Evolutionary conservation across 1,140 invertebrate species (phyloP).

Genomic region (Sminthurides bifidus): DNA sequence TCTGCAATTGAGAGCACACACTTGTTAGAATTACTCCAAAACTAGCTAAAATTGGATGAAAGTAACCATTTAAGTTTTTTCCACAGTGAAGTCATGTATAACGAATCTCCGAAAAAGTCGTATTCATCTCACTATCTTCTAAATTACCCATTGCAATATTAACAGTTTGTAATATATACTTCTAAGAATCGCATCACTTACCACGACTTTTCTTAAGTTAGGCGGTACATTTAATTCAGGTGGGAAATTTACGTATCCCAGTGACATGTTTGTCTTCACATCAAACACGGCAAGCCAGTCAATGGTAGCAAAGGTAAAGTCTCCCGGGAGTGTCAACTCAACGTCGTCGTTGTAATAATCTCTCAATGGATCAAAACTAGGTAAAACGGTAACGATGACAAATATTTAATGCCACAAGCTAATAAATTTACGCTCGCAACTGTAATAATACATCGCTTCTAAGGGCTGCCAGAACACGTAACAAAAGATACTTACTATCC

Average conservation of each 20-base stretch:
- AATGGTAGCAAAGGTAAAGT: conserved; percentile 67
- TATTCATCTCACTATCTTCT: too few relatives aligned
- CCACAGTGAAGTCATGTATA: too few relatives aligned
- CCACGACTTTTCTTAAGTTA: conserved; percentile 51
- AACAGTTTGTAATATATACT: too few relatives aligned
- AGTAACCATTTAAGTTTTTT: too few relatives aligned
- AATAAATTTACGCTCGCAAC: too few relatives aligned
- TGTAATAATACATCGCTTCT: background rate
- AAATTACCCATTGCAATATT: too few relatives aligned
- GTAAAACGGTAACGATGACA: conserved; percentile 1
- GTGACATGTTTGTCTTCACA: conserved; percentile 54
- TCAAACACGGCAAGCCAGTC: conserved; percentile 77
- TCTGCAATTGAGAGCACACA: conserved; percentile 31
- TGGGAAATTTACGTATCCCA: conserved; percentile 64
- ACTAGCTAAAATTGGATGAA: too few relatives aligned
- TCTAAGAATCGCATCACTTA: conserved; percentile 27
- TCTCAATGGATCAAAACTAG: conserved; percentile 44
- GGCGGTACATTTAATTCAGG: conserved; percentile 74
- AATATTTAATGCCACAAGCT: conserved; percentile 7
- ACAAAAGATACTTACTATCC: conserved; percentile 64
- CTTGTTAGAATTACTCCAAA: too few relatives aligned
- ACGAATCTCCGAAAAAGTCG: too few relatives aligned
- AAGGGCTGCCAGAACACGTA: background rate
- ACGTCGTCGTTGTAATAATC: conserved; percentile 62
- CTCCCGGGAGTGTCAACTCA: conserved; percentile 63